A percentile compares a stretch with the other conserved stretches of the same genome.
Conservation (phyloP, 2,797 vertebrate genomes). For the Nothura maculosa region DNA sequence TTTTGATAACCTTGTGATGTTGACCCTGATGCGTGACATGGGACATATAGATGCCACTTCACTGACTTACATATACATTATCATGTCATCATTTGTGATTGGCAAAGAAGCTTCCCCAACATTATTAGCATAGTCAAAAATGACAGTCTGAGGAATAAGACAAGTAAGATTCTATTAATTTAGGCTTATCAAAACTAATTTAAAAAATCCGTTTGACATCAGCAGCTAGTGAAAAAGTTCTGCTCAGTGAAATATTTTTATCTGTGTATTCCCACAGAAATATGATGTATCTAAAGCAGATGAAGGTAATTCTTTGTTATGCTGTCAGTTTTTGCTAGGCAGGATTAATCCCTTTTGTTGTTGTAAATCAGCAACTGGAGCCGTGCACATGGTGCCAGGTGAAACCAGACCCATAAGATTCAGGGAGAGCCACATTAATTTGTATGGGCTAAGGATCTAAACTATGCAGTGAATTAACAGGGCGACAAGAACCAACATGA, state of each 20-base stretch:
- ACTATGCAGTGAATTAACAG: neutral
- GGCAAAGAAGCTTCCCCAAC: neutral
- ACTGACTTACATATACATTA: neutral
- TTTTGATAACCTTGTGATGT: neutral
- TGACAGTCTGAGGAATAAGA: neutral
- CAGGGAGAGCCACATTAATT: neutral
- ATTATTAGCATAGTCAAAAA: neutral
- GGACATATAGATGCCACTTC: neutral
- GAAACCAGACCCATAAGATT: neutral
- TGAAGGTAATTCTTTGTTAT: neutral
- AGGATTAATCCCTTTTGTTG: neutral
- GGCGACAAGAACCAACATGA: neutral
- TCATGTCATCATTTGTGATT: neutral
- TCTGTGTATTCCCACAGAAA: neutral
- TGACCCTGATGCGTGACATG: neutral
- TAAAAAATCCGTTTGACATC: neutral
- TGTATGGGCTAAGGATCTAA: neutral
- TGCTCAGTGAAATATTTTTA: neutral
- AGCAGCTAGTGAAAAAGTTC: neutral
- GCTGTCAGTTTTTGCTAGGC: fast-evolving
- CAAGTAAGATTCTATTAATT: neutral
- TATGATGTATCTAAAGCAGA: fast-evolving
- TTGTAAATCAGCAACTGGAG: neutral
- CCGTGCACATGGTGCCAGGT: neutral
- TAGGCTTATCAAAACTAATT: neutral